These are phyloP conservation scores for Nysson spinosus DNA, from an alignment of 2,888 invertebrate genomes.

Conservation along the genomic window DNA sequence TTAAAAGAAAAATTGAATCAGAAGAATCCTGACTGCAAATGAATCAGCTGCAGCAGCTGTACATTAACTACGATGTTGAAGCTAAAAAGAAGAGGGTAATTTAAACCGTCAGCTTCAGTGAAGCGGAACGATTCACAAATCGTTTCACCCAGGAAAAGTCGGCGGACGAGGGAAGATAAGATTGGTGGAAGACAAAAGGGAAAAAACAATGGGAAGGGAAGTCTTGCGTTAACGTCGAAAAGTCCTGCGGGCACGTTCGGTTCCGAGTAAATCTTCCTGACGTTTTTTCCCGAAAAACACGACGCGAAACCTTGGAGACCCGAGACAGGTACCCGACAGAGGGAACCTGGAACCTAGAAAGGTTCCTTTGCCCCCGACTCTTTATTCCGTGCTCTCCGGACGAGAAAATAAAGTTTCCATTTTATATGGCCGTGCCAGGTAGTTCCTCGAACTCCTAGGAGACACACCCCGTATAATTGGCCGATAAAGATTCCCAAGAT, in stretches of 20 bases:
- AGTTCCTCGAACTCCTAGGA: conserved; percentile 41
- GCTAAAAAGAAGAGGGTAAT: no score
- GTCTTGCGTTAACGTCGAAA: conserved; percentile 61
- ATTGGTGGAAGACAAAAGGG: conserved; percentile 23
- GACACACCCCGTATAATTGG: conserved; percentile 54
- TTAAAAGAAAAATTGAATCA: no score
- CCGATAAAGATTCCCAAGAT: conserved; percentile 61
- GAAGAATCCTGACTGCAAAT: no score
- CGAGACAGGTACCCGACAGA: conserved; percentile 62
- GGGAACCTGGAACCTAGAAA: no score
- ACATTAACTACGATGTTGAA: no score
- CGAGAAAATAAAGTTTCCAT: conserved; percentile 69
- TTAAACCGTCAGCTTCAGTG: neutral
- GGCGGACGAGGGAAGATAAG: conserved; percentile 5
- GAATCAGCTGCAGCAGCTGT: no score
- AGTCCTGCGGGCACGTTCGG: conserved; percentile 55
- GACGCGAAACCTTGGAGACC: conserved; percentile 60
- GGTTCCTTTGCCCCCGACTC: no score
- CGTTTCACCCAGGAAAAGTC: neutral
- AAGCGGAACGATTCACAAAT: conserved; percentile 3
- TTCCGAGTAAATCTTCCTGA: conserved; percentile 68
- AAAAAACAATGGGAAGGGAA: conserved; percentile 26
- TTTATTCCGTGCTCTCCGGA: conserved; percentile 21
- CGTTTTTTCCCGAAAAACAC: conserved; percentile 62
- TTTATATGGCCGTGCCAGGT: conserved; percentile 62